Evolutionary conservation across 2,113 vertebrate species (phyloP).

Genomic region (Corvus moneduloides): DNA sequence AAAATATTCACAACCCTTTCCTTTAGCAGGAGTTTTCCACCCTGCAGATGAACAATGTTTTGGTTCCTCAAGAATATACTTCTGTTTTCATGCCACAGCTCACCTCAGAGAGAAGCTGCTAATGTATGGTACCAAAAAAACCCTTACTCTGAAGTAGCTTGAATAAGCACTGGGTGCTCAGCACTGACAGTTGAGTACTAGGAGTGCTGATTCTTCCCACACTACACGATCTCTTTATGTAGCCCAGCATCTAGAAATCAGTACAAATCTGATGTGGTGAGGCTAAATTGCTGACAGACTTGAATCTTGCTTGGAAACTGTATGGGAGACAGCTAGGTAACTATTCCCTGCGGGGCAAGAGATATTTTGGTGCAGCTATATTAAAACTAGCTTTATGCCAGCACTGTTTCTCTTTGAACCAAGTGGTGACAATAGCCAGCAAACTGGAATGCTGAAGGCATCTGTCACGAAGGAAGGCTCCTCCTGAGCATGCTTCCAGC

Average conservation of each 20-base stretch:
- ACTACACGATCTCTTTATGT: background rate
- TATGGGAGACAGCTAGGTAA: background rate
- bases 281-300: background rate
- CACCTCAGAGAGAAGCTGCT: background rate
- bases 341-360: background rate
- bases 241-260: background rate
- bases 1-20: background rate
- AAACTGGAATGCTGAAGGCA: background rate
- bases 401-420: background rate
- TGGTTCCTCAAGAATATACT: background rate
- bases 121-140: background rate
- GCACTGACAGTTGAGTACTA: background rate
- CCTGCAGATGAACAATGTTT: background rate
- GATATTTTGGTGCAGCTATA: background rate
- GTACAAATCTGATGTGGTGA: background rate
- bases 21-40: background rate
- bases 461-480: background rate
- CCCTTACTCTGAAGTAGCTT: background rate
- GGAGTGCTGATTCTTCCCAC: background rate
- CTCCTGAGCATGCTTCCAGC: background rate
- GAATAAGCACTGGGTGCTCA: background rate
- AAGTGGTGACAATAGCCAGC: background rate
- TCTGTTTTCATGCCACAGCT: background rate
- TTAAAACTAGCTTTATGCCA: background rate
- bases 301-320: background rate